phyloP scores from a whole-genome alignment of 2,113 vertebrate species.

The Chlamydotis undulata region DNA sequence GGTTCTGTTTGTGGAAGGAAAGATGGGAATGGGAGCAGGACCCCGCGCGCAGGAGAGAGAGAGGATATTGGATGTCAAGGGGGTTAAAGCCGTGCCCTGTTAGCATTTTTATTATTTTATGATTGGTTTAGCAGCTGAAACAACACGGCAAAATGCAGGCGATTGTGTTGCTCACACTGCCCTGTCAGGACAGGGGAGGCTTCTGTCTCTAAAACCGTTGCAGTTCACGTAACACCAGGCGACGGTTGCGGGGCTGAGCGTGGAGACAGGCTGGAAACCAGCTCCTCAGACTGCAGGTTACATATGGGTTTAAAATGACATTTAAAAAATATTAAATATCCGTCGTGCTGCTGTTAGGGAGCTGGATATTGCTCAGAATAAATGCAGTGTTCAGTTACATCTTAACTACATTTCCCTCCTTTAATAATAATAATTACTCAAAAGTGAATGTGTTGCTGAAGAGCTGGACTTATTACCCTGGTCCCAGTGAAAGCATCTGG shows the following conservation, averaged over 20 bases:
- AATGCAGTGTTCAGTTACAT: background rate
- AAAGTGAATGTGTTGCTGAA: background rate
- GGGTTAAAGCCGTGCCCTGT: background rate
- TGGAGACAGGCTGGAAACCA: background rate
- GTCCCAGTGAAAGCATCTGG: background rate
- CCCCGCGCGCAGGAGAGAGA: background rate
- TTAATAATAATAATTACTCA: background rate
- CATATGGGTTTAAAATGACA: background rate
- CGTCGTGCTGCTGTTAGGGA: background rate
- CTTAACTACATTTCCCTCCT: background rate
- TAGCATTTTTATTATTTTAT: background rate
- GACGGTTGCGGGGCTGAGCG: background rate
- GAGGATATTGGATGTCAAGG: background rate
- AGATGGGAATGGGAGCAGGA: background rate
- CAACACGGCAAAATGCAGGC: background rate
- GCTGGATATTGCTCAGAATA: background rate
- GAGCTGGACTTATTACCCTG: background rate
- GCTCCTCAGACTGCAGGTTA: background rate
- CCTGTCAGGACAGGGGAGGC: background rate
- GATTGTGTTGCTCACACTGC: background rate
- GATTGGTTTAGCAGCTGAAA: constrained; percentile 14
- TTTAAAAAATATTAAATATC: background rate
- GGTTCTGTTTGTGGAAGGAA: background rate
- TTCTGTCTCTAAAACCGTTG: background rate
- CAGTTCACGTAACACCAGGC: rapidly evolving